These are phyloP conservation scores for Nematolebias whitei DNA, from an alignment of 2,113 vertebrate species.

Conservation along the genomic window DNA sequence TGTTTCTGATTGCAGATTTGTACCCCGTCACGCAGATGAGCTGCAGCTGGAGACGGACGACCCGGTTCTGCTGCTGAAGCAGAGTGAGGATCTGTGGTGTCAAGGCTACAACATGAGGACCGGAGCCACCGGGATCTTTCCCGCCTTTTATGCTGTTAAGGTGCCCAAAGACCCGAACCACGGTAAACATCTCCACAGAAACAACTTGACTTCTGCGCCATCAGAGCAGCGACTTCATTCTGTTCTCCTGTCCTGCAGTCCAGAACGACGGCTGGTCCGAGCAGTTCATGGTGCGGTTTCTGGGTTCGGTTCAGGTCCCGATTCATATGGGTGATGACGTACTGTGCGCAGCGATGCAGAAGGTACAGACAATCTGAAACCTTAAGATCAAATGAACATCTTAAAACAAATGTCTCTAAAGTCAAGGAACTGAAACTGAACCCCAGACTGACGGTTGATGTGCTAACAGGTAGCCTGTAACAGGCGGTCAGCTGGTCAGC, in stretches of 20 bases:
- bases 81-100: constrained; percentile 94
- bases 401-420: no score
- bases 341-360: constrained; percentile 95
- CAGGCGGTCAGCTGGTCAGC: constrained; percentile 82
- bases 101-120: constrained; percentile 97
- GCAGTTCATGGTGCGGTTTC: constrained; percentile 88
- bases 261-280: constrained; percentile 86
- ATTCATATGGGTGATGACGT: constrained; percentile 93
- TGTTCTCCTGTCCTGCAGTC: constrained; percentile 42
- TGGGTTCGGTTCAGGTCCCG: constrained; percentile 95
- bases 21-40: constrained; percentile 93
- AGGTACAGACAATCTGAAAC: constrained; percentile 77
- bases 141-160: constrained; percentile 90
- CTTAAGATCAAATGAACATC: no score
- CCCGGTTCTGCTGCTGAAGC: constrained; percentile 88
- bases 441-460: constrained; percentile 1
- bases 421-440: no score
- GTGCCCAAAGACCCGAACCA: constrained; percentile 73
- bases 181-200: constrained; percentile 42
- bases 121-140: constrained; percentile 90
- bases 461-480: constrained; percentile 88
- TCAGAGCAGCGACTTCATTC: neutral
- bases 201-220: no score
- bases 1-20: constrained; percentile 81
- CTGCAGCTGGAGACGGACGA: constrained; percentile 92